phyloP scores from a whole-genome alignment of 2,888 invertebrate genomes.

The Boloria euphrosyne region DNA sequence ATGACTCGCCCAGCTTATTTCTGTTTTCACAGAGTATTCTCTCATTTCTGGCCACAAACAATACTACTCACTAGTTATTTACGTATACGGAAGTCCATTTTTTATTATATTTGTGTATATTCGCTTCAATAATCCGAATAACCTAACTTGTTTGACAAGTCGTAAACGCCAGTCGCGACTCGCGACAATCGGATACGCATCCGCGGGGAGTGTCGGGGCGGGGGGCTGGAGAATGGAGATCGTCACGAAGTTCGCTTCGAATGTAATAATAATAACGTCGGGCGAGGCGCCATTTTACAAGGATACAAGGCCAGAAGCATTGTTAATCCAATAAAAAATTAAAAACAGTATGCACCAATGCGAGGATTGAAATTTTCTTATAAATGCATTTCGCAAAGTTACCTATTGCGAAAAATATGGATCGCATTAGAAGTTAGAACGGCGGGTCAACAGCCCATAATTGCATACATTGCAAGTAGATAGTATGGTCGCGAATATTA shows the following conservation, averaged over 20 bases:
- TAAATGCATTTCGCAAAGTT: conserved; percentile 46
- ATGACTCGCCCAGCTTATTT: conserved; percentile 74
- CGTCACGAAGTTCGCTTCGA: conserved; percentile 81
- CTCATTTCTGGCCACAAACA: conserved; percentile 46
- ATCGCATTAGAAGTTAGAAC: conserved; percentile 56
- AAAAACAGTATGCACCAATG: conserved; percentile 42
- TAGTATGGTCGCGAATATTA: conserved; percentile 11
- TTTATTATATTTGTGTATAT: conserved; percentile 56
- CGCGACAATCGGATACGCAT: conserved; percentile 82
- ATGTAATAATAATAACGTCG: conserved; percentile 76
- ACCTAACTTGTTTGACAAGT: conserved; percentile 82
- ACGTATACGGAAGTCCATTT: conserved; percentile 53
- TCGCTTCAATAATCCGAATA: conserved; percentile 62
- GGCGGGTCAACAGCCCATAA: conserved; percentile 76
- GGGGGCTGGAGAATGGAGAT: conserved; percentile 69
- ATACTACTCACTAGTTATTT: conserved; percentile 61
- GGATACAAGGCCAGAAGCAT: conserved; percentile 78
- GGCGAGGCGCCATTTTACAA: conserved; percentile 81
- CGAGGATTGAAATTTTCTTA: conserved; percentile 35
- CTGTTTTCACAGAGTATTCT: conserved; percentile 49
- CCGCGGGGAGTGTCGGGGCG: conserved; percentile 67
- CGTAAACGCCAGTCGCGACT: conserved; percentile 74
- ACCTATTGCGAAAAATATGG: conserved; percentile 51
- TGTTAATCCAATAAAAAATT: conserved; percentile 58
- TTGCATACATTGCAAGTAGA: conserved; percentile 52